Base-by-base conservation (phyloP, 2,113 vertebrate species). In the Carassius gibelio region DNA sequence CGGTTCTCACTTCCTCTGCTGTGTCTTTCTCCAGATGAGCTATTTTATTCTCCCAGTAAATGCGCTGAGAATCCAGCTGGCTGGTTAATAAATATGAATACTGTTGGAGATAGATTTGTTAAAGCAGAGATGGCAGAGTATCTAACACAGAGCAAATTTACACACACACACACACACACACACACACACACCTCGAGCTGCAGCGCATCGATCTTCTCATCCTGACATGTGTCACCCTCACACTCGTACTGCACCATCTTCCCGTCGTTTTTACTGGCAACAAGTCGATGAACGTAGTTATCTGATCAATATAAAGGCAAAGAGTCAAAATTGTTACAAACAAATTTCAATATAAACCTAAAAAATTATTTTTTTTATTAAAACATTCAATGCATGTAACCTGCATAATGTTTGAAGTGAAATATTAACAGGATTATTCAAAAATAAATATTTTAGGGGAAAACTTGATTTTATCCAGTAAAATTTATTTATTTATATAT, bases 21-120 rank as follows among this genome's bases (percentile, higher is more conserved):
- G 97, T 98, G 89, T 99, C 98, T 89, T 99, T 99, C 92, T 99
- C 98, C 90, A 99, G 95, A 23, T 98, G 96, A 42, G 96, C 96
- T 0, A 99, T 99, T 94, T 99, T 99, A 90, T 99, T 99, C 93
- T 99, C 98, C 98, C 98, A 99, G 87, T 99, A 99, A 89, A 99
- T 96, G 34, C 98, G 93, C 61, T 99, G 98, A 2, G 98, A 99
- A 77, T 99, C 98, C 94, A 99, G 94, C 88, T 99, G 98, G 88
- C 98, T 99, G 0, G 98, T 99, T 87, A 99, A 94, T 90, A 99
- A 92, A 89, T 99, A 98, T 0, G 98, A 99, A 90, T 99, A 99
- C 98, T 99, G 88, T 15, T 4, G 1, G 3, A 62, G 0, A 61
- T 4, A 62, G 36, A n/a, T 0, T 6, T 88, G n/a, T 62, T 7